Evolutionary conservation across 2,797 vertebrate genomes (phyloP).

Genomic region (Xenops minutus): DNA sequence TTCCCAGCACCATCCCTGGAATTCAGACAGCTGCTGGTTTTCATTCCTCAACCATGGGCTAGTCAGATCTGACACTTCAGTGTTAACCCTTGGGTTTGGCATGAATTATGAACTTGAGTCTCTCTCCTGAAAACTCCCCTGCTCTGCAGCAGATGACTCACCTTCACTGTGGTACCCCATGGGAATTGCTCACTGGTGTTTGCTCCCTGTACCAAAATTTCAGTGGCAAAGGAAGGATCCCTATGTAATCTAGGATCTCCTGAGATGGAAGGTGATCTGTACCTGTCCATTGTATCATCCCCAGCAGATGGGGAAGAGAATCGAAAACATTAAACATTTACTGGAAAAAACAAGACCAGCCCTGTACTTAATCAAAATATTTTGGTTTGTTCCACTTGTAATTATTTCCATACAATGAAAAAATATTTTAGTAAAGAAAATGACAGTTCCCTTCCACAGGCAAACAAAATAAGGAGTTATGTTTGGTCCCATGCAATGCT

Average conservation of each 20-base stretch:
- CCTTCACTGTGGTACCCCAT: neutral
- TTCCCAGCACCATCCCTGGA: constrained; percentile 42
- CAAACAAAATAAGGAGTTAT: neutral
- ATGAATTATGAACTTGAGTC: neutral
- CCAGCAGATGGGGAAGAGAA: neutral
- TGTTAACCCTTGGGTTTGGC: constrained; percentile 4
- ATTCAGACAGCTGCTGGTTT: constrained; percentile 45
- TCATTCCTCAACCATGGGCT: constrained; percentile 18
- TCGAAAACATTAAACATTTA: constrained; percentile 35
- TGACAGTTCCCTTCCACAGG: neutral
- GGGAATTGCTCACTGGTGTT: neutral
- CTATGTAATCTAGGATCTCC: neutral
- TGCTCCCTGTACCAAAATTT: neutral
- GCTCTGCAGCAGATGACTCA: neutral
- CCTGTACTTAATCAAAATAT: constrained; percentile 46
- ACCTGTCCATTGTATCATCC: neutral
- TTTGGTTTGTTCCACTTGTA: constrained; percentile 44
- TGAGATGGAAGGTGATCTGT: neutral
- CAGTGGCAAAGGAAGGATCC: neutral
- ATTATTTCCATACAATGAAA: constrained; percentile 49
- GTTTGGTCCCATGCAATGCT: neutral
- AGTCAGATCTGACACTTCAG: constrained; percentile 16
- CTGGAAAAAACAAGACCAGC: constrained; percentile 46
- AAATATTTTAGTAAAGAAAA: constrained; percentile 39
- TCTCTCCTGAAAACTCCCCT: neutral